Evolutionary conservation across 1,140 invertebrate genomes (phyloP).

Genomic region (Augochlora pura): DNA sequence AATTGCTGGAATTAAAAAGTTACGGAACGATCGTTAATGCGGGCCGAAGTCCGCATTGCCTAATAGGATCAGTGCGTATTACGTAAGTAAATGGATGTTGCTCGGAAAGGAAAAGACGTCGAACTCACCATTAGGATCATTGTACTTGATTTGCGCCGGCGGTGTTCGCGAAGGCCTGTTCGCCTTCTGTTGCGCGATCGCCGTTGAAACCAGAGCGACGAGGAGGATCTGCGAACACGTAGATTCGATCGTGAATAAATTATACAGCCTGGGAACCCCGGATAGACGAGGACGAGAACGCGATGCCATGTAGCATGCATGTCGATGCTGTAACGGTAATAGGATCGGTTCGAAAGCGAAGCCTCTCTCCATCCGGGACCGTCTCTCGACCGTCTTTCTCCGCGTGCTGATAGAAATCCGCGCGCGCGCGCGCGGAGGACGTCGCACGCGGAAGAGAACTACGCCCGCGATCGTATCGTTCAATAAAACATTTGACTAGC

Average conservation of each 20-base stretch:
- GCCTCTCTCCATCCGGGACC: neutral
- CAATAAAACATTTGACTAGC: slow-evolving; percentile 52
- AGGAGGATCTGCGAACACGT: slow-evolving; percentile 66
- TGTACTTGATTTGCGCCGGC: slow-evolving; percentile 72
- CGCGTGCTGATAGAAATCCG: neutral
- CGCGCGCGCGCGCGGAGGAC: neutral
- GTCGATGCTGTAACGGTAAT: slow-evolving; percentile 39
- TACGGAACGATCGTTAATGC: too few species aligned
- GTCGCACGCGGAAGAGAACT: slow-evolving; percentile 30
- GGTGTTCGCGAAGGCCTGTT: slow-evolving; percentile 60
- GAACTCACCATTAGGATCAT: slow-evolving; percentile 69
- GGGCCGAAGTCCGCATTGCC: too few species aligned
- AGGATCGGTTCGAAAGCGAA: slow-evolving; percentile 54
- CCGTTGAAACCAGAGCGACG: slow-evolving; percentile 54
- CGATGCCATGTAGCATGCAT: neutral
- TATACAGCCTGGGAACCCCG: neutral
- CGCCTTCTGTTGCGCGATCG: slow-evolving; percentile 58
- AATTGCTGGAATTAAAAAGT: too few species aligned
- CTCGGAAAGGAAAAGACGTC: too few species aligned
- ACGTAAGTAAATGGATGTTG: too few species aligned
- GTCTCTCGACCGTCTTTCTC: neutral
- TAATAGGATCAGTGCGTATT: too few species aligned
- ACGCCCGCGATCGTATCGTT: slow-evolving; percentile 23
- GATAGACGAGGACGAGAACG: neutral
- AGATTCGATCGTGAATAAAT: slow-evolving; percentile 10